phyloP scores from a whole-genome alignment of 2,113 vertebrate species.

The Pipa parva region DNA sequence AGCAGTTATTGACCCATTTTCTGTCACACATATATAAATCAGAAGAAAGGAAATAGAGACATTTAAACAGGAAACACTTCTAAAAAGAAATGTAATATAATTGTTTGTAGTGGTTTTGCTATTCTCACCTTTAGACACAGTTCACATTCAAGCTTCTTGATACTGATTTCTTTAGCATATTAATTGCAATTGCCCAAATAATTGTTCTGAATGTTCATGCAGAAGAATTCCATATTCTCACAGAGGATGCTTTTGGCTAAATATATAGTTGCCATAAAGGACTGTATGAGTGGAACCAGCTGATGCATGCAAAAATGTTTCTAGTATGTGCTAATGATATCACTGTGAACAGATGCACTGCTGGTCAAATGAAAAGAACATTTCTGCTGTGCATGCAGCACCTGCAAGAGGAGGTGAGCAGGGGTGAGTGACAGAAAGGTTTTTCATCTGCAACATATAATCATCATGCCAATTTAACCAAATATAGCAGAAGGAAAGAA shows the following conservation, averaged over 20 bases:
- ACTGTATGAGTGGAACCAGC: slow-evolving; percentile 17
- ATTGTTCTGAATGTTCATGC: no score
- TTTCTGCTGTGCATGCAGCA: slow-evolving; percentile 13
- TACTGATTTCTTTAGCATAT: no score
- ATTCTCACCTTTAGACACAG: no score
- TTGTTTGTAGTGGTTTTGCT: no score
- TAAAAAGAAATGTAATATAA: no score
- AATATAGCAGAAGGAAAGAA: neutral
- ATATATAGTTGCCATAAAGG: neutral
- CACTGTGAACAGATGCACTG: slow-evolving; percentile 33
- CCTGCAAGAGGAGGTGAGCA: slow-evolving; percentile 8
- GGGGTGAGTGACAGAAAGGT: slow-evolving; percentile 3
- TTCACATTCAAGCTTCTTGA: no score
- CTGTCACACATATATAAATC: no score
- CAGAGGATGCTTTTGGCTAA: slow-evolving; percentile 36
- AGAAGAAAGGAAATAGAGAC: no score
- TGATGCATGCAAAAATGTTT: slow-evolving; percentile 18
- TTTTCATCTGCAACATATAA: slow-evolving; percentile 29
- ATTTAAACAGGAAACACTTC: no score
- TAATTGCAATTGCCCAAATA: no score
- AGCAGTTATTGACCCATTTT: no score
- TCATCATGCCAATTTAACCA: slow-evolving; percentile 8
- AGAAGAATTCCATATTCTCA: no score
- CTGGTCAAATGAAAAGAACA: slow-evolving; percentile 23
- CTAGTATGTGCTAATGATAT: slow-evolving; percentile 18